Evolutionary conservation across 1,140 invertebrate genomes (phyloP), one percentile per base, ranked within the genome.

Genomic region (Drosophila asahinai): DNA sequence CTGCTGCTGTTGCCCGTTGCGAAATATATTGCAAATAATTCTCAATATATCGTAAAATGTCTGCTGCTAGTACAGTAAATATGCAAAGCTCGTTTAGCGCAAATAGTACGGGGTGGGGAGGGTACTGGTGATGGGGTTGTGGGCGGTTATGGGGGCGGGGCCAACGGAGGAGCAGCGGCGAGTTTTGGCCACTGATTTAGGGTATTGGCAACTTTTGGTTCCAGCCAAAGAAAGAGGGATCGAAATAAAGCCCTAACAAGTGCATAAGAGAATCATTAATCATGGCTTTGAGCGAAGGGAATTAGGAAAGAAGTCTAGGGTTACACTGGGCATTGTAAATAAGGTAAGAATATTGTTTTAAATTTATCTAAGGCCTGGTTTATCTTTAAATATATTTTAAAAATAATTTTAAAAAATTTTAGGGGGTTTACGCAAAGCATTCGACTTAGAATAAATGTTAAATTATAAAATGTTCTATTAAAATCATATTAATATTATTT

Each of bases 1-100:
- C 81, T 90, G 78, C 79, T 86, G 81, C 70, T 89, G 67, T 61
- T 82, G 75, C 80, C 52, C 61, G 62, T 77, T 55, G 68, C 79
- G 81, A 90, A 90, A 90, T 90, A 90, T 90, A 90, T 90, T 90
- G 86, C 86, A 82, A 82, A 90, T 90, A 90, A 90, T 86, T 90
- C 86, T 90, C 86, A 90, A 90, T 90, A 90, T 91, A 90, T 90
- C 86, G 86, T 90, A 91, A 86, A 90, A 91, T 90, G 86, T 91
- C 86, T 90, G 86, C 78, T 86, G 79, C 70, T 74, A 82, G 82
- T 91, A 80, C 82, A 90, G 82, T 90, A 90, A 90, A 91, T 90
- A 90, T 90, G 86, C 86, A 90, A 86, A 90, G 86, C 84, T 89
- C 84, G 86, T 89, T 89, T 89, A 89, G 81, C 86, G 84, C 75